Percentiles rank a stretch among this genome's conserved stretches.
Evolutionary conservation across 2,888 invertebrate species (phyloP).

Genomic region (Drosophila pullipes): DNA sequence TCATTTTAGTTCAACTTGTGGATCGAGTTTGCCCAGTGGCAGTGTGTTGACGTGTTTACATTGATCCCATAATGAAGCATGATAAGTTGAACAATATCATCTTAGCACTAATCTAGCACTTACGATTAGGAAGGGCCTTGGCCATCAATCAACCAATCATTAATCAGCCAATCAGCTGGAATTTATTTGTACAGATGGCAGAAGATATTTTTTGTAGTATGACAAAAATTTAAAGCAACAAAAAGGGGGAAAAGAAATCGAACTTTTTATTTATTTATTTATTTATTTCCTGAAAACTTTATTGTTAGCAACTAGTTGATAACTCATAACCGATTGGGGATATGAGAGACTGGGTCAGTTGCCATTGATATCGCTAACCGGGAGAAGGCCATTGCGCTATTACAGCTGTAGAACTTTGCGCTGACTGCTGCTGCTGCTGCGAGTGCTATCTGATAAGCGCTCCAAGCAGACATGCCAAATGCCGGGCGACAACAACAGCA

Average conservation of each 20-base stretch:
- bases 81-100: neutral
- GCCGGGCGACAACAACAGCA: conserved; percentile 11
- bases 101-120: neutral
- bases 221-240: neutral
- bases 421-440: conserved; percentile 29
- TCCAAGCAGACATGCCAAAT: conserved; percentile 36
- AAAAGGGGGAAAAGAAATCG: neutral
- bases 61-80: neutral
- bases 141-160: neutral
- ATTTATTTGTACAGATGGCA: neutral
- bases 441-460: conserved; percentile 42
- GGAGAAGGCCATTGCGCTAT: conserved; percentile 23
- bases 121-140: neutral
- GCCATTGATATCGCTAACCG: neutral
- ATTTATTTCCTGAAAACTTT: neutral
- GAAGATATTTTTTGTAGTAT: neutral
- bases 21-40: neutral
- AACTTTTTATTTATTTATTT: neutral
- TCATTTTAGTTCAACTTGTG: neutral
- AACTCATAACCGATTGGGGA: neutral
- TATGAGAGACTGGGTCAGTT: conserved; percentile 15
- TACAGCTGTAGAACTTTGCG: conserved; percentile 28
- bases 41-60: neutral
- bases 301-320: neutral
- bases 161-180: neutral